These are phyloP conservation scores for Peucedramus taeniatus DNA, from an alignment of 2,113 vertebrate genomes.

Conservation along the genomic window DNA sequence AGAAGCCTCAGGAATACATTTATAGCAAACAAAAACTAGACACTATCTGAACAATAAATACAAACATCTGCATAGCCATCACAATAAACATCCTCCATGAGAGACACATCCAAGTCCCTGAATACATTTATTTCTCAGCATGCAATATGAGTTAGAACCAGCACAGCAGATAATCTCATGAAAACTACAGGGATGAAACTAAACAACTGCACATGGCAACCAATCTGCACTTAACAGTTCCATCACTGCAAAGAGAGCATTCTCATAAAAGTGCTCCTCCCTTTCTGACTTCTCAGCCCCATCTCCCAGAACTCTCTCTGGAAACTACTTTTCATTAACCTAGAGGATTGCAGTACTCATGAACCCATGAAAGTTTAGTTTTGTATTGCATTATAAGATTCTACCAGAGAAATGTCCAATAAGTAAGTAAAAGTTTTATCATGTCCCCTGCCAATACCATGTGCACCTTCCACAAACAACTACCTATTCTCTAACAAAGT, in stretches of 20 bases:
- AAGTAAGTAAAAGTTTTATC: not conserved
- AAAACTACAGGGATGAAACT: conserved; percentile 4
- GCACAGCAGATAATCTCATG: not conserved
- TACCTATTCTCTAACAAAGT: not conserved
- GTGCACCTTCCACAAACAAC: not conserved
- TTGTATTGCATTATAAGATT: not conserved
- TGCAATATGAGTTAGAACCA: not conserved
- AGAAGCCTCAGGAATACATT: not conserved
- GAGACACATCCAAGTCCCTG: not conserved
- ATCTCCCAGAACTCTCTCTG: not conserved
- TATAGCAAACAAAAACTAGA: not conserved
- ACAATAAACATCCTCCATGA: not conserved
- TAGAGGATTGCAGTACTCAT: not conserved
- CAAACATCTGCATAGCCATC: not conserved
- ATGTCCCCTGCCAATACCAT: not conserved
- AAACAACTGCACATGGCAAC: not conserved
- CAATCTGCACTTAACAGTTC: not conserved
- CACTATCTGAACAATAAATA: not conserved
- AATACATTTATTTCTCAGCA: conserved; percentile 5
- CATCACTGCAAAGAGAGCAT: not conserved
- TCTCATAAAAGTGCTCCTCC: not conserved
- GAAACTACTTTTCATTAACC: not conserved
- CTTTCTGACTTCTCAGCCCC: not conserved
- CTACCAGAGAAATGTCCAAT: not conserved
- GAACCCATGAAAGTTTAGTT: not conserved